Conservation (phyloP, 1,140 invertebrate species). For the Cephus cinctus region DNA sequence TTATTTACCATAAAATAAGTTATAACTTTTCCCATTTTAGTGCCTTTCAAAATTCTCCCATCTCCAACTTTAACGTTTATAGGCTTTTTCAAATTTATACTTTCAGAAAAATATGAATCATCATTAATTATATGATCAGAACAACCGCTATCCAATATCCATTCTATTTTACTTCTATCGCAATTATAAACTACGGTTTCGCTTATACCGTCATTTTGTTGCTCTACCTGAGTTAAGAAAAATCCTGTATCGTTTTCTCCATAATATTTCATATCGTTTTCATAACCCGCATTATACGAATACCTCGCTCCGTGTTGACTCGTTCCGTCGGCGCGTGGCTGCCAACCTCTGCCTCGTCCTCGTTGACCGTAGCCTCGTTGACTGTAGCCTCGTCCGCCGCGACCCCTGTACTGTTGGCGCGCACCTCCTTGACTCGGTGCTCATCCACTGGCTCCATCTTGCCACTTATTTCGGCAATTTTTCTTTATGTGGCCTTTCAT, state of each 20-base stretch:
- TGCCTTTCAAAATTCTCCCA: conserved; percentile 22
- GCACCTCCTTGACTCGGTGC: conserved; percentile 6
- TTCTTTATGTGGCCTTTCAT: conserved; percentile 14
- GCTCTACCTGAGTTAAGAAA: conserved; percentile 15
- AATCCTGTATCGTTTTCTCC: not conserved
- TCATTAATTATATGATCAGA: conserved; percentile 23
- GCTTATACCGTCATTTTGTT: not conserved
- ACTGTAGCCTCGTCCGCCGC: conserved; percentile 12
- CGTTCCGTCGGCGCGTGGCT: conserved; percentile 1
- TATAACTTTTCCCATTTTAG: conserved; percentile 22
- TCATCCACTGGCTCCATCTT: not conserved
- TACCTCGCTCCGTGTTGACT: conserved; percentile 1
- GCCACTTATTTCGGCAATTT: conserved; percentile 4
- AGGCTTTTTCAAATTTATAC: conserved; percentile 16
- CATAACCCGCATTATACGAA: not conserved
- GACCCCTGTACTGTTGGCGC: conserved; percentile 1
- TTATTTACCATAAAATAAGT: conserved; percentile 17
- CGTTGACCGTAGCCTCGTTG: conserved; percentile 5
- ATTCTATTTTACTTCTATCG: conserved; percentile 18
- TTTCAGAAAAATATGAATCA: conserved; percentile 17
- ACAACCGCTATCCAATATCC: conserved; percentile 26
- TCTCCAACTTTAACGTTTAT: conserved; percentile 28
- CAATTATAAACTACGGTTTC: conserved; percentile 5
- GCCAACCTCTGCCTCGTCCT: conserved; percentile 12
- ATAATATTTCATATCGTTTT: not conserved